phyloP scores from a whole-genome alignment of 2,113 vertebrate genomes.

The Bagarius yarrelli region DNA sequence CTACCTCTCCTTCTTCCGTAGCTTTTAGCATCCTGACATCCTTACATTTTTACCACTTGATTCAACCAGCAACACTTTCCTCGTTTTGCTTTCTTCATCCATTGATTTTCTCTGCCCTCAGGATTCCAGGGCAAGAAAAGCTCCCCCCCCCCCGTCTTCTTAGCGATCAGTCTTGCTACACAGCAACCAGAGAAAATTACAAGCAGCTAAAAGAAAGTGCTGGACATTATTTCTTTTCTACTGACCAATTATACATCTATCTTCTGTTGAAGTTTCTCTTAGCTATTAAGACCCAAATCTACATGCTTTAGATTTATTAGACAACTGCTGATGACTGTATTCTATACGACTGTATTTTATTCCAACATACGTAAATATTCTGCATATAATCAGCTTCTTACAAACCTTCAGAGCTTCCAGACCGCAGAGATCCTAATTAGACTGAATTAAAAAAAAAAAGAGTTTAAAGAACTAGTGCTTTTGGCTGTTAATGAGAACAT shows the following conservation, averaged over 20 bases:
- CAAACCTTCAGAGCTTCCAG: neutral
- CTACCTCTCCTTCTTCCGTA: neutral
- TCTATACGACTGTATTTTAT: no score
- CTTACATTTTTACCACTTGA: neutral
- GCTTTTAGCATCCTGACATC: neutral
- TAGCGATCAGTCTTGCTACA: neutral
- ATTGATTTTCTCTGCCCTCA: neutral
- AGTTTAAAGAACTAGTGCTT: neutral
- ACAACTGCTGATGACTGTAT: no score
- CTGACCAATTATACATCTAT: neutral
- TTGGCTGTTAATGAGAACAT: neutral
- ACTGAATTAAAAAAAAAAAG: neutral
- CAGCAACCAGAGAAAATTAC: neutral
- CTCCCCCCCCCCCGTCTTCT: neutral
- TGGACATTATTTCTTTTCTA: neutral
- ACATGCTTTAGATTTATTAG: no score
- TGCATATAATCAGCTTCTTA: neutral
- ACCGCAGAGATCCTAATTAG: neutral
- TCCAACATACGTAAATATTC: neutral
- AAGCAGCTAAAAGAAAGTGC: neutral
- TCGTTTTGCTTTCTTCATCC: neutral
- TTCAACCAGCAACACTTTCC: neutral
- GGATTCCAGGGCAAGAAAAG: neutral
- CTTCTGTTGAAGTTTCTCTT: neutral
- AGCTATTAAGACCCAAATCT: neutral